Evolutionary conservation across 2,113 vertebrate species (phyloP).

Genomic region (Pogona vitticeps): DNA sequence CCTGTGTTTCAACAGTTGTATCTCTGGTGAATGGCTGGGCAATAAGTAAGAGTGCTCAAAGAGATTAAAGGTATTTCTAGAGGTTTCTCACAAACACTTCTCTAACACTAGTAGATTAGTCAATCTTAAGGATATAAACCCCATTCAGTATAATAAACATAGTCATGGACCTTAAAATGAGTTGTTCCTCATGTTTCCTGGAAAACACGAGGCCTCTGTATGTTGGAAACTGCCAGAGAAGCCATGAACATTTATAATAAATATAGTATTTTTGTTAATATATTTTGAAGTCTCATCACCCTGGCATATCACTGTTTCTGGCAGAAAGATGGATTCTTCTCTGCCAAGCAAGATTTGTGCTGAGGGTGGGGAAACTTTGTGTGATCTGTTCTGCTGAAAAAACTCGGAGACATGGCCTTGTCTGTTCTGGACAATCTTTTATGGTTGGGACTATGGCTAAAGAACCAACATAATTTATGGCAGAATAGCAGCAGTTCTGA

Average conservation of each 20-base stretch:
- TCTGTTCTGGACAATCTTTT: background rate
- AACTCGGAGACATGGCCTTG: background rate
- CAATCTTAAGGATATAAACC: constrained; percentile 17
- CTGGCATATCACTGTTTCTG: background rate
- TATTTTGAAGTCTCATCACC: background rate
- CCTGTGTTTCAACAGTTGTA: constrained; percentile 4
- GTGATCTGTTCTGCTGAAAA: background rate
- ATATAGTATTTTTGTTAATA: background rate
- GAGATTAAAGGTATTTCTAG: background rate
- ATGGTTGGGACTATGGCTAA: background rate
- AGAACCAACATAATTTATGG: background rate
- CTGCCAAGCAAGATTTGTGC: background rate
- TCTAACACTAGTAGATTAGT: background rate
- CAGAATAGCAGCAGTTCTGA: background rate
- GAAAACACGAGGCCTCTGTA: background rate
- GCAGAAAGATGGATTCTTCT: background rate
- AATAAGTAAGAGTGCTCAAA: constrained; percentile 27
- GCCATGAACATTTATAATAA: background rate
- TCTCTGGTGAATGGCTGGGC: constrained; percentile 2
- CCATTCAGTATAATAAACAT: background rate
- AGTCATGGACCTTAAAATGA: background rate
- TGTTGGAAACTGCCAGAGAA: background rate
- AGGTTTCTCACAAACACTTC: background rate
- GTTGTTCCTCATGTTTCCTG: background rate
- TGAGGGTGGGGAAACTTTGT: background rate